Evolutionary conservation across 1,140 invertebrate species (phyloP), one percentile per base, ranked within the genome.

Genomic region (Sinonovacula constricta): DNA sequence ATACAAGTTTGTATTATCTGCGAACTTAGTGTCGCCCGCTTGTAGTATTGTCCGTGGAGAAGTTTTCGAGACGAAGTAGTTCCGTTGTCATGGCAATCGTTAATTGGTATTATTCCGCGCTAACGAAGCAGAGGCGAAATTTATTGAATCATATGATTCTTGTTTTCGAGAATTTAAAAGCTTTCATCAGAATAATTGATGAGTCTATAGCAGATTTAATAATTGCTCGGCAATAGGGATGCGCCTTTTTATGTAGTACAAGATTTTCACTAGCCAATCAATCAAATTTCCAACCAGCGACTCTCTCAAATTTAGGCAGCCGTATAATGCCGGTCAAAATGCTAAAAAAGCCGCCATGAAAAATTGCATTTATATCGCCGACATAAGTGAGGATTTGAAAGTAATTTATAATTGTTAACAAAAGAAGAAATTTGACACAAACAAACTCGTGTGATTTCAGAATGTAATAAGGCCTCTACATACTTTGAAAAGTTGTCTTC

Each of bases 121-220:
- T 63, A 74, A 74, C 59, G 51, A 74, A 63, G 70, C 70, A 31
- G 28, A 10, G 45, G 26, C 24, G 15, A 14, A 51, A 72, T 45
- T 62, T 74, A 74, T 74, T 74, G 70, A 74, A 74, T 74, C 70
- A 74, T 62, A 53, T 63, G 70, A 74, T 74, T 28, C 56, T 24
- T 62, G 57, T 74, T 62, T 63, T 74, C 54, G 63, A 63, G 57
- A 74, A 18, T 36, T 74, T 74, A 62, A 54, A 22, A 26, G 33
- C 60, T 24, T 62, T 74, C 57, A 49, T 39, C 33, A 30, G 15
- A 74, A 60, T 74, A 74, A 74, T 74, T 53, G 59, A 74, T 74
- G 70, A 63, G 70, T 33, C 62, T 30, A 34, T 34, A 62, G 51
- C 14, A n/a, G 59, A 54, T 63, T 63, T 63, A 74, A 36, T 74